phyloP scores from a whole-genome alignment of 2,888 invertebrate species.

The Dicyrtomina minuta region DNA sequence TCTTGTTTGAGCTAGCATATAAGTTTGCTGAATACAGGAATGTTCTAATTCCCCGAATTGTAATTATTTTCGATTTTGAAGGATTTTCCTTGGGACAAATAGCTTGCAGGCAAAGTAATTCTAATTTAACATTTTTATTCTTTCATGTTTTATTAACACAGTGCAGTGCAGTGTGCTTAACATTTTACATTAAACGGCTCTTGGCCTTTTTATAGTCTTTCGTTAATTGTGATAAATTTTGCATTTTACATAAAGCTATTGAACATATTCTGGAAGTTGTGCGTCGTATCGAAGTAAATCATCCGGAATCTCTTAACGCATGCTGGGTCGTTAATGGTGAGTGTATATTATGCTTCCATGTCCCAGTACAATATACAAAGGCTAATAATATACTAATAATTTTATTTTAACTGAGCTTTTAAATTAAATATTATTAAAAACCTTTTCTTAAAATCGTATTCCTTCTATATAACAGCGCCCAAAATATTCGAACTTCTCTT shows the following conservation, averaged over 20 bases:
- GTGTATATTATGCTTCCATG: no score
- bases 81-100: constrained; percentile 8
- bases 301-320: no score
- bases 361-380: no score
- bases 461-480: constrained; percentile 21
- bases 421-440: background rate
- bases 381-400: no score
- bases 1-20: constrained; percentile 20
- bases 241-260: background rate
- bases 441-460: background rate
- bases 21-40: constrained; percentile 14
- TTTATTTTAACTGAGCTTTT: no score
- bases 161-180: no score
- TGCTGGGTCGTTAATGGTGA: no score
- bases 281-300: constrained; percentile 4
- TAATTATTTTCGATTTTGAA: constrained; percentile 19
- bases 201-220: no score
- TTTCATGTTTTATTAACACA: no score
- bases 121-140: no score
- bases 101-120: background rate
- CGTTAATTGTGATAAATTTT: no score
- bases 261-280: constrained; percentile 11
- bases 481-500: constrained; percentile 34
- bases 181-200: no score
- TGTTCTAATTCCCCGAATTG: background rate